Evolutionary conservation across 1,140 invertebrate species (phyloP), one percentile per base, ranked within the genome.

Genomic region (Trichonephila clavata): DNA sequence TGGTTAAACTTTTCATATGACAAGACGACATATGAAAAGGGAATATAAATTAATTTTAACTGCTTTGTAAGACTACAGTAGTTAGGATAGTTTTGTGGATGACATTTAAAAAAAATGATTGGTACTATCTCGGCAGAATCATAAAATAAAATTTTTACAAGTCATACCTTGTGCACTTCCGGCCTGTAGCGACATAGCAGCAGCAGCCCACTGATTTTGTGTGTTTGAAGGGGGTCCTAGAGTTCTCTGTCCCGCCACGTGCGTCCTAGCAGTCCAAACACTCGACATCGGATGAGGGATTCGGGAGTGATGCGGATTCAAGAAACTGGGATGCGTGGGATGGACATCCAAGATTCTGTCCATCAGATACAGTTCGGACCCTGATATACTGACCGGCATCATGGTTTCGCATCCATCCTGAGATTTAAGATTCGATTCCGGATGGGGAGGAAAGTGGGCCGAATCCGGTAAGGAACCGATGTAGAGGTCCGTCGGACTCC

Each of bases 311-410:
- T 92, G 91, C 2, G 91, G 68, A 24, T 16, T 60, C 50, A 93
- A 32, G 91, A 77, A 93, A 43, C 83, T 39, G 4, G 63, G 43
- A 43, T 93, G 91, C 24, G 91, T 59, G n/a, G 59, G 39, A 18
- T 57, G 63, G 59, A 57, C 90, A 8, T 87, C 92, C 32, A 93
- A 24, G 16, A 93, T 71, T 24, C 92, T 50, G 84, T 93, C 92
- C 92, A 93, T 88, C n/a, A 93, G 71, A 21, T 68, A 93, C 18
- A 93, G n/a, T 59, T 93, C 92, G 0, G 92, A 43, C 6, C 77
- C 89, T 27, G 89, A 68, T 16, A 77, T 77, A 8, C 6, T 27
- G 10, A 84, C 71, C 8, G 89, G 61, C 61, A 59, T 77, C 39
- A 92, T 20, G 4, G 77, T 32, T 20, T 84, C 90, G 24, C 84